Conservation (phyloP, 1,140 invertebrate species). For the Hetaerina americana region DNA sequence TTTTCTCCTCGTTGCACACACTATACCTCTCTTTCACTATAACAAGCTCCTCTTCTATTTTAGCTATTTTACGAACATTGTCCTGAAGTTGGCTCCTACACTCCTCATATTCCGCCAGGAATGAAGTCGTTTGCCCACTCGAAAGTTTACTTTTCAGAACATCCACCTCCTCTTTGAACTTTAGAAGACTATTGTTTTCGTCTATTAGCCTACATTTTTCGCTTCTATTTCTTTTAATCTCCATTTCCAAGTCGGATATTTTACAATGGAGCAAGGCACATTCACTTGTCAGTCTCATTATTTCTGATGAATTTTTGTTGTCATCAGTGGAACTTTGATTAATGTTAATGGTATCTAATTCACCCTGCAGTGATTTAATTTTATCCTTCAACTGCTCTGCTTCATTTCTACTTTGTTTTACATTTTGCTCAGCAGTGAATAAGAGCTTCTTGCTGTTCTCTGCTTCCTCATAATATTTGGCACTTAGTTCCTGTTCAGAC, state of each 20-base stretch:
- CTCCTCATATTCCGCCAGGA: background rate
- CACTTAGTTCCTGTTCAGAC: conserved; percentile 19
- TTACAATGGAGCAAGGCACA: background rate
- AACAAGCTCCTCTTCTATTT: conserved; percentile 31
- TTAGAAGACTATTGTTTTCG: background rate
- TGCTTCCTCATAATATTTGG: conserved; percentile 19
- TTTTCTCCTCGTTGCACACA: conserved; percentile 31
- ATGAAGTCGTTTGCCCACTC: background rate
- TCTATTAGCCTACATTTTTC: background rate
- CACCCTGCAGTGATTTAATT: conserved; percentile 10
- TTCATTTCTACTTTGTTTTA: conserved; percentile 28
- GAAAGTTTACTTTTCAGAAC: background rate
- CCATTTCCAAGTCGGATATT: background rate
- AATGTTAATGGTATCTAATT: background rate
- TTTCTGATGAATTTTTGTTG: background rate
- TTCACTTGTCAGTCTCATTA: background rate
- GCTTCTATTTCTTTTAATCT: background rate
- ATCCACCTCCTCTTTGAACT: background rate
- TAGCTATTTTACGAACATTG: background rate
- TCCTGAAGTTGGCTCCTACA: background rate
- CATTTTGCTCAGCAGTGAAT: conserved; percentile 21
- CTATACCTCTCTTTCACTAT: conserved; percentile 37
- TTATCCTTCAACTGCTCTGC: conserved; percentile 28
- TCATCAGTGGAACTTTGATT: background rate
- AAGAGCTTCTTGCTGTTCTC: conserved; percentile 23